Evolutionary conservation across 2,113 vertebrate genomes (phyloP).

Genomic region (Isichthys henryi): DNA sequence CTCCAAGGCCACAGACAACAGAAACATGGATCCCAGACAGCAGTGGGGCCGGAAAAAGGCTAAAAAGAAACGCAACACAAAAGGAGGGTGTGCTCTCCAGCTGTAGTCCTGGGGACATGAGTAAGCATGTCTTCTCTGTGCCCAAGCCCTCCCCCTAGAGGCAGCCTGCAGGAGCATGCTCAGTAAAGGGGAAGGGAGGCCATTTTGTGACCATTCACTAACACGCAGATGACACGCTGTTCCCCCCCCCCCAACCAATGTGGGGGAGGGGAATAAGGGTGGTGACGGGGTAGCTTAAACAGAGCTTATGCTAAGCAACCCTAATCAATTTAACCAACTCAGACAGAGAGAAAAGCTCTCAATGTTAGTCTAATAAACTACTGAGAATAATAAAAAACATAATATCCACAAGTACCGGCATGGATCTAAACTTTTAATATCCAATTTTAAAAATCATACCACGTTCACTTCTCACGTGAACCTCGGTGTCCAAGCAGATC

Average conservation of each 20-base stretch:
- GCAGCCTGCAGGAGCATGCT: conserved; percentile 57
- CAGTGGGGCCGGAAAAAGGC: neutral
- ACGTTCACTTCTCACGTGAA: neutral
- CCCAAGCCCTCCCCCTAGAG: conserved; percentile 67
- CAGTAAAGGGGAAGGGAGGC: conserved; percentile 50
- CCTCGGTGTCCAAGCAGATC: neutral
- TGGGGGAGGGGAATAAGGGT: conserved; percentile 30
- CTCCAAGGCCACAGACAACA: neutral
- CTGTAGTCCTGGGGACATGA: neutral
- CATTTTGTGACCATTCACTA: conserved; percentile 81
- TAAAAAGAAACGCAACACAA: neutral
- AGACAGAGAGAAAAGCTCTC: neutral
- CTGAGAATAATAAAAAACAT: neutral
- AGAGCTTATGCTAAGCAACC: neutral
- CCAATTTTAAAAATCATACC: neutral
- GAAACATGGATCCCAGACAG: neutral
- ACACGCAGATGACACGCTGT: conserved; percentile 51
- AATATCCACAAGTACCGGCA: neutral
- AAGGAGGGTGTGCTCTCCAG: neutral
- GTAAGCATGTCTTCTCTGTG: conserved; percentile 7
- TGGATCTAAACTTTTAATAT: neutral
- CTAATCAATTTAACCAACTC: neutral
- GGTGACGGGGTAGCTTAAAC: neutral
- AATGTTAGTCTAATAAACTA: neutral
- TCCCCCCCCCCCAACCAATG: conserved; percentile 40